Evolutionary conservation across 2,113 vertebrate genomes (phyloP), one percentile per base, ranked within the genome.

Genomic region (Halichoerus grypus): DNA sequence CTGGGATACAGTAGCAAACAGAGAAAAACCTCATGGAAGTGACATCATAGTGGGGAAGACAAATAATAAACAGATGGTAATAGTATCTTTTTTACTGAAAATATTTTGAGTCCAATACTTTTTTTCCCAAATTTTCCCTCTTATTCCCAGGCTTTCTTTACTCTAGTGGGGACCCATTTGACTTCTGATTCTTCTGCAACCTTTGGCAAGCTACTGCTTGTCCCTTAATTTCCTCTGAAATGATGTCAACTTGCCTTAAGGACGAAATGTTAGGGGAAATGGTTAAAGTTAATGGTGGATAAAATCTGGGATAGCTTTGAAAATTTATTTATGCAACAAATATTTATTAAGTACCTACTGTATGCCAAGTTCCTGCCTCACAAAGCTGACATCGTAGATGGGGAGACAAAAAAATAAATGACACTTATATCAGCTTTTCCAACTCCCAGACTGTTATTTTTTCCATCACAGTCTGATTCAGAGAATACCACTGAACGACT

Each of bases 281-380:
- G 22, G 51, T 15, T 88, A 61, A 81, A 61, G n/a, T 59, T 69
- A 80, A 93, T 74, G 14, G 14, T 76, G 21, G 24, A 12, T 39
- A 91, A 97, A 88, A 85, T 49, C 14, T 61, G 15, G 39, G 39
- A 55, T 22, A 59, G 28, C 15, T 88, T 67, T 87, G 61, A 96
- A 94, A 91, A 93, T 97, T 85, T 19, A 82, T 71, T 93, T 71
- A 83, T 57, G 87, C 8, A 74, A 65, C 77, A 94, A 77, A 80
- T 90, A 97, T 57, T 88, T 71, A 86, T 57, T 93, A 81, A 76
- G 39, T 91, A 61, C 15, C 18, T 88, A 93, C 16, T 95, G 3
- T 85, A 22, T 88, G 5, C 33, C 36, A 95, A 31, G 49, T 82
- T 53, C 51, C 63, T 71, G 24, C 67, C n/a, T 72, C 21, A 65